Conservation (phyloP, 2,797 vertebrate genomes). For the Megalops cyprinoides region DNA sequence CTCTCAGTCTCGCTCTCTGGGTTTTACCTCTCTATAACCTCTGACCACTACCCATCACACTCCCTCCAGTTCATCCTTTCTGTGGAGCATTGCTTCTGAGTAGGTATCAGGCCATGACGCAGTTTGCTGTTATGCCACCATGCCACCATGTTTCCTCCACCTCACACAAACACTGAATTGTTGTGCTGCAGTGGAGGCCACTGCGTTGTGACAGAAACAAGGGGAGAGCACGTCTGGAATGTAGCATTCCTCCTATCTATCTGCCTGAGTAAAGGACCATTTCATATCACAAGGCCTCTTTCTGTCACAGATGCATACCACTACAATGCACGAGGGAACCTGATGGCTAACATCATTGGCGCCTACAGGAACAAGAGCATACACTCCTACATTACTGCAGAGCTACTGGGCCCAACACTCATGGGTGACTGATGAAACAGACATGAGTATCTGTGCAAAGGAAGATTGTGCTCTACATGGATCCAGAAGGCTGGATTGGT, state of each 20-base stretch:
- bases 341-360: background rate
- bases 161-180: background rate
- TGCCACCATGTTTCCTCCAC: background rate
- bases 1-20: background rate
- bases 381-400: background rate
- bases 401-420: too few relatives aligned
- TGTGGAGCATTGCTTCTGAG: background rate
- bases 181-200: background rate
- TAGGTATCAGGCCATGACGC: background rate
- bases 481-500: too few relatives aligned
- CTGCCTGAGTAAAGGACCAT: background rate
- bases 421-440: too few relatives aligned
- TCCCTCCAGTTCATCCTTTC: background rate
- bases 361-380: background rate
- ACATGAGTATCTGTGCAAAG: too few relatives aligned
- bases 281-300: background rate
- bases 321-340: background rate
- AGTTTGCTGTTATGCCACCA: background rate
- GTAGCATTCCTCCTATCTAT: too few relatives aligned
- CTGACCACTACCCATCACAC: background rate
- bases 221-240: background rate
- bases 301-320: background rate
- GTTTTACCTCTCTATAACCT: background rate
- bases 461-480: too few relatives aligned
- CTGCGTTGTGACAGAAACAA: background rate